Evolutionary conservation across 2,797 vertebrate species (phyloP), one percentile per base, ranked within the genome.

Genomic region (Phoebastria nigripes): DNA sequence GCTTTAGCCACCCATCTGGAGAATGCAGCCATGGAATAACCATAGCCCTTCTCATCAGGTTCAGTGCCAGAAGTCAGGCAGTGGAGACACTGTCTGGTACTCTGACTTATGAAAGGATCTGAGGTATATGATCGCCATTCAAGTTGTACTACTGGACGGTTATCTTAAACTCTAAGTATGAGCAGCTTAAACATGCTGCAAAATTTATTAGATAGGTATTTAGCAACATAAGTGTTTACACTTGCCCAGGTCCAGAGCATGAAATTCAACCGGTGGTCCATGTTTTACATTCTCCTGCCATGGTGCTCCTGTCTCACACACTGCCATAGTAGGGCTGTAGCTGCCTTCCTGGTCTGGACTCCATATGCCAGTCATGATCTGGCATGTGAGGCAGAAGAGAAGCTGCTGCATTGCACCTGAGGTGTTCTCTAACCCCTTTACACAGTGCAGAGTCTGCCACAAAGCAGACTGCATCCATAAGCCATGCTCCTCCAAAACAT

Each of bases 371-470:
- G 29, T 44, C 28, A 18, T 35, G 47, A 33, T 28, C 54, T 65
- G 39, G 21, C 16, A 39, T 5, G 28, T 20, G 22, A 55, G n/a
- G n/a, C 55, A 59, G 39, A 59, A 52, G 4, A 61, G 15, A 78
- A 90, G 47, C 12, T 74, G 18, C 19, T 81, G n/a, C 37, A 26
- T 18, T 59, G 18, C 33, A 39, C 17, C 4, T 26, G 14, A 52
- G 22, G 4, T 49, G 7, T 28, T 62, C 41, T 63, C 22, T 81
- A 70, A 55, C 3, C 4, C 6, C 7, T 61, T 61, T 33, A 69
- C 0, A 0, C 8, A 44, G 39, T 13, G 8, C 24, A 35, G 59
- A 51, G 9, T 71, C 41, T 61, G 10, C 29, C 21, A 35, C 3
- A 11, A 87, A 72, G 26, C 22, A 72, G 29, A 46, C 15, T 71